Evolutionary conservation across 2,797 vertebrate genomes (phyloP).

Genomic region (Erethizon dorsatum): DNA sequence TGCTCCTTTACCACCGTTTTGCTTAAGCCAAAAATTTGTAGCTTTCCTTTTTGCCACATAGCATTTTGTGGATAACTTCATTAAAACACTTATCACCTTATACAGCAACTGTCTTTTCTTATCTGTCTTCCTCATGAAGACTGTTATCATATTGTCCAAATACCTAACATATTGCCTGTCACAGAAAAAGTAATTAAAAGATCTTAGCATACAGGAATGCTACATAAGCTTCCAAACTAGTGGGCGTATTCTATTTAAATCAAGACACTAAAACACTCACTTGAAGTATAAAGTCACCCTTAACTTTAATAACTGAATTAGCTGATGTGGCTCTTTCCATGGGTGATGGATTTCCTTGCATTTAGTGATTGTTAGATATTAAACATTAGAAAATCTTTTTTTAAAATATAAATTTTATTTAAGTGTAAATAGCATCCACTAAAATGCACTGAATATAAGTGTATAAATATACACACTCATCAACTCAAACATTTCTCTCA

Average conservation of each 20-base stretch:
- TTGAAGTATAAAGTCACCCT: not conserved
- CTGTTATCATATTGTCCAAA: not conserved
- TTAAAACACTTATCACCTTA: not conserved
- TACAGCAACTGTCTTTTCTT: not conserved
- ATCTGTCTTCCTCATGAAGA: not conserved
- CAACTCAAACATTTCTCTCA: not conserved
- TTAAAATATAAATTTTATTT: not conserved
- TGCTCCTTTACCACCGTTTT: not conserved
- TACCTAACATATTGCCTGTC: not conserved
- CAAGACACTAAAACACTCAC: not conserved
- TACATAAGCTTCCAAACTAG: not conserved
- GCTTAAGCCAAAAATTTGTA: not conserved
- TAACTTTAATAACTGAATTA: not conserved
- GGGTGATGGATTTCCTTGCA: not conserved
- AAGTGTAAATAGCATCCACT: not conserved
- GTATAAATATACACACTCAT: not conserved
- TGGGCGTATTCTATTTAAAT: not conserved
- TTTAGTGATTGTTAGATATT: not conserved
- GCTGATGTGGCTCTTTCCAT: not conserved
- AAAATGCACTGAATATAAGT: not conserved
- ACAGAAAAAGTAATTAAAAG: slow-evolving; percentile 7
- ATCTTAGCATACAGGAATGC: not conserved
- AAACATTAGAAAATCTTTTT: not conserved
- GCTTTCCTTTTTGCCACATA: not conserved
- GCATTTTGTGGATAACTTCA: not conserved